A percentile compares a stretch with the other conserved stretches of the same genome.
Conservation (phyloP, 2,888 invertebrate genomes). For the Drosophila paranaensis region DNA sequence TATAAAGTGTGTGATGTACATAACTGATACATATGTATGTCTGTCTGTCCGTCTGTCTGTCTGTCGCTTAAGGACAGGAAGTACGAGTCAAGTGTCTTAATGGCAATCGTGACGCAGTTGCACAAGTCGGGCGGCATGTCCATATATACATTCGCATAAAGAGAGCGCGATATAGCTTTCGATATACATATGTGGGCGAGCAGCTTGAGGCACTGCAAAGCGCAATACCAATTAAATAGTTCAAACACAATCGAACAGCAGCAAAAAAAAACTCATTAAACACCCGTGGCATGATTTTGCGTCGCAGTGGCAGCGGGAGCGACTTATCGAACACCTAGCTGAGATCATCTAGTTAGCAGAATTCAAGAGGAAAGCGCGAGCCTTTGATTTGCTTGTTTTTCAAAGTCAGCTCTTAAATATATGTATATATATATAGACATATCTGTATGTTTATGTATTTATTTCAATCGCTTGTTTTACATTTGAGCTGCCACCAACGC, state of each 20-base stretch:
- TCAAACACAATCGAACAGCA: conserved; percentile 54
- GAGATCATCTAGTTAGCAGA: conserved; percentile 63
- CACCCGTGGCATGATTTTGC: conserved; percentile 51
- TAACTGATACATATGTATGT: conserved; percentile 4
- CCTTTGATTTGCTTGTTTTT: conserved; percentile 21
- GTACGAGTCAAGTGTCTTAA: conserved; percentile 55
- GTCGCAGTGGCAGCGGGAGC: conserved; percentile 58
- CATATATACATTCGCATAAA: conserved; percentile 10
- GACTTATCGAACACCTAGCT: conserved; percentile 40
- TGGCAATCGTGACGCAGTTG: conserved; percentile 44
- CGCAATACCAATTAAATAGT: conserved; percentile 46
- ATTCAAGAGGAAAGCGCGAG: conserved; percentile 29
- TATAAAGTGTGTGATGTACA: conserved; percentile 9
- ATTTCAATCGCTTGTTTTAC: conserved; percentile 47
- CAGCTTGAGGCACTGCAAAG: conserved; percentile 30
- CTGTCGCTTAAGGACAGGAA: conserved; percentile 44
- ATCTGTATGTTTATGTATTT: background rate
- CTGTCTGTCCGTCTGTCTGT: background rate
- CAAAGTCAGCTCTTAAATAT: conserved; percentile 18
- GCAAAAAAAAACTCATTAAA: conserved; percentile 43
- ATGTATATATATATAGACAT: background rate
- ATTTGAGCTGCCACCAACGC: conserved; percentile 68
- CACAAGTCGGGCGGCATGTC: conserved; percentile 25
- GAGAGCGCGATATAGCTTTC: conserved; percentile 6
- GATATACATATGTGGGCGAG: conserved; percentile 56